Base-by-base conservation (phyloP, 1,140 invertebrate genomes). In the Zaprionus nigranus region DNA sequence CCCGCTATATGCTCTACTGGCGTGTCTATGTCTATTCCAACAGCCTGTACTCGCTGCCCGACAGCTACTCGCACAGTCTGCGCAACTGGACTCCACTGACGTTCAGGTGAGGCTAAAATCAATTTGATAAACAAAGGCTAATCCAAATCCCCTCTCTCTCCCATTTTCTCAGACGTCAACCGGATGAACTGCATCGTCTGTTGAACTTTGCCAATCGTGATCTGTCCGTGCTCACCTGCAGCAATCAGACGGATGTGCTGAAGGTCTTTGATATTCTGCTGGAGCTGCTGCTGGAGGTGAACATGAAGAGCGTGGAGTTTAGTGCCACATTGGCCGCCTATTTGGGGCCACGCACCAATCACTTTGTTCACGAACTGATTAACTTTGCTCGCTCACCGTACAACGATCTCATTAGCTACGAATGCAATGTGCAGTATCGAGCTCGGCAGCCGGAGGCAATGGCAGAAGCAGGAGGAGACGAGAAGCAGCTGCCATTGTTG, bases 351-450 rank as follows among this genome's bases (percentile, higher is more conserved):
- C 93, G 94, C 62, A 96, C 96, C 0, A 93, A 95, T 53, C 97
- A 98, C 86, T 99, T 99, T 93, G 93, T 97, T 46, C 97, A 98
- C 82, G 98, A 99, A 91, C 95, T 99, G 75, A 95, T 96, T 73
- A 95, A 95, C 92, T 99, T 97, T 94, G 97, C 98, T 22, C 94
- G 95, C 20, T 97, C 96, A 13, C 96, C 97, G 0, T 97, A 96
- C 91, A 97, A 97, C 81, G 59, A 70, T 17, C 15, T 78, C 0
- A 79, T 87, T 0, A 36, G 84, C 57, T 87, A 88, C 36, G 84
- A 87, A n/a, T 73, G 66, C 17, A 84, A 74, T 56, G 65, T 78
- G 5, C 43, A 76, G 20, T 84, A 84, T 51, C 28, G 26, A 2
- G 65, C 49, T 2, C 11, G n/a, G 13, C 6, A 40, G 15, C 28